These are phyloP conservation scores for Glaucidium brasilianum DNA, from an alignment of 2,113 vertebrate genomes.

Conservation along the genomic window DNA sequence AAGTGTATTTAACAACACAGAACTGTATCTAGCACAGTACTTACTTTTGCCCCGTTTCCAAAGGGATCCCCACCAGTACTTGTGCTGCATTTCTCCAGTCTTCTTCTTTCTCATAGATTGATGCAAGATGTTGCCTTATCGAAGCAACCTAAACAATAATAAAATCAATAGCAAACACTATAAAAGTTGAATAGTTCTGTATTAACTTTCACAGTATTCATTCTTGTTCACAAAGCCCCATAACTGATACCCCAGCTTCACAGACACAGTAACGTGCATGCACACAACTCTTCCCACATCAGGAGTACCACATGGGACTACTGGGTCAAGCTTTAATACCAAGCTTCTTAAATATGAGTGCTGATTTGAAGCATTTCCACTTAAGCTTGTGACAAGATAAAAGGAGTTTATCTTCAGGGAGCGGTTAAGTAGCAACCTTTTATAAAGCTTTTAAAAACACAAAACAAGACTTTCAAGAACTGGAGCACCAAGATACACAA, in stretches of 20 bases:
- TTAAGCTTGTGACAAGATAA: background rate
- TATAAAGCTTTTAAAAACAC: background rate
- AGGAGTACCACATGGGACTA: background rate
- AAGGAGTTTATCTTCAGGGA: background rate
- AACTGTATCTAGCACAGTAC: background rate
- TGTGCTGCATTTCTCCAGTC: conserved; percentile 98
- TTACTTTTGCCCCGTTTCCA: conserved; percentile 97
- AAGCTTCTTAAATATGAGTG: background rate
- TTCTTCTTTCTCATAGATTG: conserved; percentile 98
- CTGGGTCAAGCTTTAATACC: background rate
- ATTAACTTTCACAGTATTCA: background rate
- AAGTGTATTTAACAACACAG: background rate
- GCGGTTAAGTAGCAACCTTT: background rate
- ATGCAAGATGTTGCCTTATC: conserved; percentile 96
- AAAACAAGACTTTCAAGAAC: background rate
- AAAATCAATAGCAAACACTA: background rate
- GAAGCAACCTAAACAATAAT: conserved; percentile 85
- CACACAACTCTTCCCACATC: rapidly evolving
- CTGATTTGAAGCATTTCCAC: background rate
- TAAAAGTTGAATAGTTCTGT: background rate
- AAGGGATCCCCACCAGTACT: conserved; percentile 95
- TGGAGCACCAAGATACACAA: background rate
- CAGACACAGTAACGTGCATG: background rate
- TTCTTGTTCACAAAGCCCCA: background rate
- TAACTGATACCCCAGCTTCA: background rate